phyloP scores from a whole-genome alignment of 2,888 invertebrate genomes.

The Drosophila villosipedis region DNA sequence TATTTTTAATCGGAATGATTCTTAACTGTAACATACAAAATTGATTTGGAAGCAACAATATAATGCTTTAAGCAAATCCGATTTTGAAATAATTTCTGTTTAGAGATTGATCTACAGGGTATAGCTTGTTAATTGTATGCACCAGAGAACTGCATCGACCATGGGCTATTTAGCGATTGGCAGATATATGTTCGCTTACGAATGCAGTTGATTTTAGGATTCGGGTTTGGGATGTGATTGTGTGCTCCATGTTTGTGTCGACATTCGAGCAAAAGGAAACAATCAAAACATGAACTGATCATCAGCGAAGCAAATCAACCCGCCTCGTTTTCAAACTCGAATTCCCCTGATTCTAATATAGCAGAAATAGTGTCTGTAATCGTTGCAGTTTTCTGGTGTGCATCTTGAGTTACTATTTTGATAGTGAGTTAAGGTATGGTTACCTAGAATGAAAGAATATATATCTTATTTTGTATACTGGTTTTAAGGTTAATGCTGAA shows the following conservation, averaged over 20 bases:
- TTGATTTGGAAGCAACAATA: constrained; percentile 21
- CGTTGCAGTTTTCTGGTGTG: background rate
- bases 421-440: constrained; percentile 31
- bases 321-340: background rate
- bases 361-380: background rate
- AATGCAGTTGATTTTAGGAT: background rate
- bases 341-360: background rate
- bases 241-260: background rate
- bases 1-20: constrained; percentile 53
- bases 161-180: background rate
- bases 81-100: constrained; percentile 24
- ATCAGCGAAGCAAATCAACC: background rate
- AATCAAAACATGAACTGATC: background rate
- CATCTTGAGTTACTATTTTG: constrained; percentile 11
- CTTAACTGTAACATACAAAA: constrained; percentile 48
- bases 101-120: constrained; percentile 44
- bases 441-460: constrained; percentile 23
- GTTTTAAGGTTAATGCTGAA: constrained; percentile 17
- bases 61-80: constrained; percentile 25
- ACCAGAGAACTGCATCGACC: background rate
- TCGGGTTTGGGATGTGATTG: background rate
- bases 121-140: constrained; percentile 41
- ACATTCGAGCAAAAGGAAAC: background rate
- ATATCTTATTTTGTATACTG: constrained; percentile 9
- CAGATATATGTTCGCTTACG: background rate